A percentile compares a stretch with the other conserved stretches of the same genome.
phyloP scores from a whole-genome alignment of 2,797 vertebrate genomes.

The Chelon labrosus region DNA sequence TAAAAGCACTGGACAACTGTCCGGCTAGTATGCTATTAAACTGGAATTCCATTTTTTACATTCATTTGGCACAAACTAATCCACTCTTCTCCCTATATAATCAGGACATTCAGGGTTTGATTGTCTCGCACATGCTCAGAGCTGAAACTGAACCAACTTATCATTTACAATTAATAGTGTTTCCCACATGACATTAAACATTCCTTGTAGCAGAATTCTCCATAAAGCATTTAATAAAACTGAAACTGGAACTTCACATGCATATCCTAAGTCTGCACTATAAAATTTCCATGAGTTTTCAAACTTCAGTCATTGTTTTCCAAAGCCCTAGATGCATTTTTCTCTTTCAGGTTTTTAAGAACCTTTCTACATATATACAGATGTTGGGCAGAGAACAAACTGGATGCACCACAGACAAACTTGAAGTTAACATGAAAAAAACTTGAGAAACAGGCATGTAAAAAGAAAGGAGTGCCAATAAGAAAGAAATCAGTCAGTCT shows the following conservation, averaged over 20 bases:
- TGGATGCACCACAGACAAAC: too few relatives aligned
- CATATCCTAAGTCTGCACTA: neutral
- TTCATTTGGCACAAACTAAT: slow-evolving; percentile 22
- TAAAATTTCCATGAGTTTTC: neutral
- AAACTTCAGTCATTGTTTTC: neutral
- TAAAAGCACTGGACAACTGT: slow-evolving; percentile 37
- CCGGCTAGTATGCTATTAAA: slow-evolving; percentile 14
- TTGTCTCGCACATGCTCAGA: neutral
- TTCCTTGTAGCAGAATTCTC: neutral
- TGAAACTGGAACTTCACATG: neutral
- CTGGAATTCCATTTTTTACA: slow-evolving; percentile 8
- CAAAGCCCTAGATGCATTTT: neutral
- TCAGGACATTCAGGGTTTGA: neutral
- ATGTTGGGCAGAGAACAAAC: neutral
- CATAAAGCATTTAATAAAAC: neutral
- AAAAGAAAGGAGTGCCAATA: slow-evolving; percentile 16
- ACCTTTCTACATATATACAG: neutral
- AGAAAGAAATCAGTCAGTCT: slow-evolving; percentile 46
- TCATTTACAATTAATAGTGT: neutral
- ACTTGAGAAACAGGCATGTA: neutral
- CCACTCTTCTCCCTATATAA: neutral
- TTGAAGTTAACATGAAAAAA: too few relatives aligned
- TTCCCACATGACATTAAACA: neutral
- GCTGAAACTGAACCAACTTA: neutral
- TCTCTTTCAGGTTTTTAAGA: slow-evolving; percentile 13